Conservation (phyloP, 1,140 invertebrate species). For the Andrena cerasifolii region DNA sequence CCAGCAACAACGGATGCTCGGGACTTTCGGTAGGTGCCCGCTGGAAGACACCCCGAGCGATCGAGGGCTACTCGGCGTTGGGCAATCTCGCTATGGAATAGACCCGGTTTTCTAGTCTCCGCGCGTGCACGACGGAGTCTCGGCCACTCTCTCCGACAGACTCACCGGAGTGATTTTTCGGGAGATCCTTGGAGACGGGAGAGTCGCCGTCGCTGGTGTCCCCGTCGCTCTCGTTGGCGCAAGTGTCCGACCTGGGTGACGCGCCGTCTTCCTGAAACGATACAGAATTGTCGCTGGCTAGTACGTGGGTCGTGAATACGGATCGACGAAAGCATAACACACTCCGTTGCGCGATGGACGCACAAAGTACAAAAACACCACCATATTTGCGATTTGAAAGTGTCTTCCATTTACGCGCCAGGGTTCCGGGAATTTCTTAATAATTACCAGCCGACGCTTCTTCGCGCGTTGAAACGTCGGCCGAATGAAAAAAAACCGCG, state of each 20-base stretch:
- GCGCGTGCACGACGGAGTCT: too few relatives aligned
- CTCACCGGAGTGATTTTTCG: conserved; percentile 78
- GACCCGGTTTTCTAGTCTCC: too few relatives aligned
- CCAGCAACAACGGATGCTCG: too few relatives aligned
- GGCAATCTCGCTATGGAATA: too few relatives aligned
- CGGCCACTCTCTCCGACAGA: too few relatives aligned
- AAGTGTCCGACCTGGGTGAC: conserved; percentile 79
- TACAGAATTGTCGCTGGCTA: conserved; percentile 58
- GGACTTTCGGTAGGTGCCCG: too few relatives aligned
- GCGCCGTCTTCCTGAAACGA: conserved; percentile 77
- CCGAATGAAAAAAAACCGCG: not conserved
- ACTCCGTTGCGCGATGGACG: not conserved
- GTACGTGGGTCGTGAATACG: too few relatives aligned
- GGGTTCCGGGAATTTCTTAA: not conserved
- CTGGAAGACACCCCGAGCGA: too few relatives aligned
- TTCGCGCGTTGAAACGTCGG: not conserved
- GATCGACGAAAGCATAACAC: too few relatives aligned
- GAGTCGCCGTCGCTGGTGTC: conserved; percentile 79
- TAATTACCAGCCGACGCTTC: not conserved
- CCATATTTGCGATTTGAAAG: conserved; percentile 22
- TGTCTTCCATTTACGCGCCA: conserved; percentile 15
- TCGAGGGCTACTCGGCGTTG: too few relatives aligned
- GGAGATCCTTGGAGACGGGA: conserved; percentile 73
- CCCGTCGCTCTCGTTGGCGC: conserved; percentile 79
- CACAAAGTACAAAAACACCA: conserved; percentile 10